Conservation (phyloP, 2,888 invertebrate genomes). For the Eurytoma adleriae region DNA sequence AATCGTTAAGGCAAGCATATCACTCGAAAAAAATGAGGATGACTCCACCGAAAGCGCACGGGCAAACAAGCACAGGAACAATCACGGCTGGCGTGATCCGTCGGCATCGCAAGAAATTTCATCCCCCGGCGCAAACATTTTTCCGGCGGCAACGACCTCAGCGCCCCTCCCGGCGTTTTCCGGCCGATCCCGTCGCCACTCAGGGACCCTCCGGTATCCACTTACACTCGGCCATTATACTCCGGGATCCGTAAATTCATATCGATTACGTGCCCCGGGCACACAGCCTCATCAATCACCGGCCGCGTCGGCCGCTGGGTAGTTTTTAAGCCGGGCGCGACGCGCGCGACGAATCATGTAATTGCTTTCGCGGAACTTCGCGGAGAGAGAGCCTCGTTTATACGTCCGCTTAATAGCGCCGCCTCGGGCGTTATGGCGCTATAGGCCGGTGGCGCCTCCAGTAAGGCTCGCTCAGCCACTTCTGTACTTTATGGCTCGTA, state of each 20-base stretch:
- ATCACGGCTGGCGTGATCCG: no score
- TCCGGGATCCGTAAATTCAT: constrained; percentile 11
- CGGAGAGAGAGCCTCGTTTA: background rate
- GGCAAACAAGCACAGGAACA: no score
- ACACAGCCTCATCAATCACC: constrained; percentile 23
- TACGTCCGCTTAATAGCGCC: no score
- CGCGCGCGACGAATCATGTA: constrained; percentile 30
- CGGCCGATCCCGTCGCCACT: background rate
- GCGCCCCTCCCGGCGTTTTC: background rate
- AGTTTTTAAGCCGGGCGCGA: background rate
- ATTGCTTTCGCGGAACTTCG: constrained; percentile 26
- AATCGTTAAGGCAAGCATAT: no score
- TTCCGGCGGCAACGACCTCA: background rate
- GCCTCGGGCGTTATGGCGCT: no score
- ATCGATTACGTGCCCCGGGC: constrained; percentile 22
- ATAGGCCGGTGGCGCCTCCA: no score
- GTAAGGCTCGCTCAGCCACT: no score
- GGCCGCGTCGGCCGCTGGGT: background rate
- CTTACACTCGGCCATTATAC: background rate
- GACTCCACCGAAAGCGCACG: no score
- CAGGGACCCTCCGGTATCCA: constrained; percentile 1
- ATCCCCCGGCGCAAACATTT: background rate
- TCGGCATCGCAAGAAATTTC: no score
- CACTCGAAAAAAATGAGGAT: no score
- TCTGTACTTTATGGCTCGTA: no score